Evolutionary conservation across 2,797 vertebrate genomes (phyloP), one percentile per base, ranked within the genome.

Genomic region (Urosaurus nigricauda): DNA sequence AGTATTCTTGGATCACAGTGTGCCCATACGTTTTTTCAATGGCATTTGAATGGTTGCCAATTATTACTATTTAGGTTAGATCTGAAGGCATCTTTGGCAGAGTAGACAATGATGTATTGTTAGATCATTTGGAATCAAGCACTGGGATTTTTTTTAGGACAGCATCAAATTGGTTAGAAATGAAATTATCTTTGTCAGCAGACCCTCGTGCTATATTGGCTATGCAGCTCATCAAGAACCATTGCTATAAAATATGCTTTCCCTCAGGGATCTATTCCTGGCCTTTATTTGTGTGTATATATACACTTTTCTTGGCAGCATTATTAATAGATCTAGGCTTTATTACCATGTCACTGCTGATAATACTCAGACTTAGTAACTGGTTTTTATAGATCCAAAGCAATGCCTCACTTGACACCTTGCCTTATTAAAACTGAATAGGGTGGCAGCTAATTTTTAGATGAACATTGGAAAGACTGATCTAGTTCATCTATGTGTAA

Each of bases 171-270:
- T 87, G 29, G 16, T 84, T 89, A 92, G 84, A 95, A 90, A 91
- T 88, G 35, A 88, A 94, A 93, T 95, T 93, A 90, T 93, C 85
- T 93, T 91, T 94, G 90, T 94, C 90, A 93, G 84, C 74, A 89
- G 60, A 91, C 37, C 91, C 16, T 91, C n/a, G 85, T 63, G 83
- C 47, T 92, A 37, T 73, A 88, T 4, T 91, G 71, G 16, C 19
- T 89, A 92, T 79, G 40, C 5, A 93, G 74, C 87, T 94, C 91
- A 92, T 91, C 73, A 92, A 85, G 94, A 94, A 40, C 8, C 83
- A 90, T 91, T 91, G 87, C 71, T 92, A 58, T 92, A 86, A 95
- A 94, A 94, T 86, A 26, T 75, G 47, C 87, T 79, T 43, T 93
- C 91, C 89, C 53, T 80, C 70, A 75, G 81, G 92, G 73, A 91